Conservation (phyloP, 2,113 vertebrate genomes). For the Meleagris gallopavo region DNA sequence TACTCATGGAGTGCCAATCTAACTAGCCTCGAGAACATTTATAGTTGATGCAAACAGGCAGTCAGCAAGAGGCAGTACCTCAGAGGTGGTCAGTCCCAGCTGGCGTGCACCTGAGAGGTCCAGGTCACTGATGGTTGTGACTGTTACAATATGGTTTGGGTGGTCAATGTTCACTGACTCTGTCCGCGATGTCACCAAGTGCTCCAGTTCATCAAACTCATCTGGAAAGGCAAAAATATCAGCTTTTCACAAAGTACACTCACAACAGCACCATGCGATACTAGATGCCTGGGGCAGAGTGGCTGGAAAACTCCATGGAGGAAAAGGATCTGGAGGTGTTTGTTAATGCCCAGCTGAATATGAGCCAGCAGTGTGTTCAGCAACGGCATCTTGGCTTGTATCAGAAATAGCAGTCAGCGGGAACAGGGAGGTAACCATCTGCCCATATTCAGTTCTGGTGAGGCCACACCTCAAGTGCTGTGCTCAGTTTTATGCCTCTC, state of each 20-base stretch:
- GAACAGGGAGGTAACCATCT: too few relatives aligned
- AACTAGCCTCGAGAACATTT: background rate
- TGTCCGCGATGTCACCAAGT: conserved; percentile 78
- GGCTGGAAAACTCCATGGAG: too few relatives aligned
- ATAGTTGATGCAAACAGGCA: background rate
- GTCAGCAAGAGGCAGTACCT: conserved; percentile 61
- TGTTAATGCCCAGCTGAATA: too few relatives aligned
- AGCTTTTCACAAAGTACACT: background rate
- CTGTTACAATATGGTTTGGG: conserved; percentile 94
- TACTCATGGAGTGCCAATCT: background rate
- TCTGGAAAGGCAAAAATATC: conserved; percentile 65
- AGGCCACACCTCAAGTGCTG: too few relatives aligned
- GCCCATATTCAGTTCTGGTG: too few relatives aligned
- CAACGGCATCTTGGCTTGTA: too few relatives aligned
- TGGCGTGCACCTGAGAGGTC: conserved; percentile 84
- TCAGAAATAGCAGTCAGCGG: too few relatives aligned
- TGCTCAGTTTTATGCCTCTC: too few relatives aligned
- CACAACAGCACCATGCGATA: too few relatives aligned
- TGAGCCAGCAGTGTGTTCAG: too few relatives aligned
- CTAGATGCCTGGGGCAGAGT: too few relatives aligned
- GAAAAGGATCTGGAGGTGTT: too few relatives aligned
- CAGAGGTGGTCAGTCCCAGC: conserved; percentile 69
- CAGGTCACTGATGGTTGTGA: conserved; percentile 93
- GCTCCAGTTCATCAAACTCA: conserved; percentile 89
- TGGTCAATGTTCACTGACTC: conserved; percentile 91